Evolutionary conservation across 2,113 vertebrate genomes (phyloP).

Genomic region (Colaptes auratus): DNA sequence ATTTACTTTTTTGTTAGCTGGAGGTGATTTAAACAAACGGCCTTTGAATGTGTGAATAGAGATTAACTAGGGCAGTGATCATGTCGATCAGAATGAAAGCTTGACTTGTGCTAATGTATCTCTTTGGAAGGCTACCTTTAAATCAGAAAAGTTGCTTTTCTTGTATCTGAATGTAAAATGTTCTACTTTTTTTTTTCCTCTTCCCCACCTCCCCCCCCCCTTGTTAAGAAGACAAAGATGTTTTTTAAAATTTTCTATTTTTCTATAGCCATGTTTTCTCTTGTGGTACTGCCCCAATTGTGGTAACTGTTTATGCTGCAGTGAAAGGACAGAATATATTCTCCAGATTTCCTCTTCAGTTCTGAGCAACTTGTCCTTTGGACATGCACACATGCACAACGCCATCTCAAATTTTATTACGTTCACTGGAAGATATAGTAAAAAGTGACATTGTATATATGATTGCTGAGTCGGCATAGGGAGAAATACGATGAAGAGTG

Average conservation of each 20-base stretch:
- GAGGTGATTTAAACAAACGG: neutral
- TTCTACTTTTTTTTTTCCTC: neutral
- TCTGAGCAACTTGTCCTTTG: neutral
- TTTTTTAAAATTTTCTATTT: neutral
- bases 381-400: neutral
- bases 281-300: neutral
- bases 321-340: neutral
- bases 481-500: neutral
- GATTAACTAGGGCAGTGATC: neutral
- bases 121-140: neutral
- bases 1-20: slow-evolving; percentile 15
- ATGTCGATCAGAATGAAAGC: neutral
- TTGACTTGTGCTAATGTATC: neutral
- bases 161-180: neutral
- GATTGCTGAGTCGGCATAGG: neutral
- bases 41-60: neutral
- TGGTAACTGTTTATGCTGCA: neutral
- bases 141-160: neutral
- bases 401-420: neutral
- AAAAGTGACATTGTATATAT: rapidly evolving
- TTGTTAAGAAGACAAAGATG: neutral
- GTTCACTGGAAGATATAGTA: neutral
- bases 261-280: neutral
- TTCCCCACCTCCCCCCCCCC: too few species aligned
- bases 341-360: neutral